phyloP scores from a whole-genome alignment of 2,113 vertebrate genomes.

The Mixornis gularis region DNA sequence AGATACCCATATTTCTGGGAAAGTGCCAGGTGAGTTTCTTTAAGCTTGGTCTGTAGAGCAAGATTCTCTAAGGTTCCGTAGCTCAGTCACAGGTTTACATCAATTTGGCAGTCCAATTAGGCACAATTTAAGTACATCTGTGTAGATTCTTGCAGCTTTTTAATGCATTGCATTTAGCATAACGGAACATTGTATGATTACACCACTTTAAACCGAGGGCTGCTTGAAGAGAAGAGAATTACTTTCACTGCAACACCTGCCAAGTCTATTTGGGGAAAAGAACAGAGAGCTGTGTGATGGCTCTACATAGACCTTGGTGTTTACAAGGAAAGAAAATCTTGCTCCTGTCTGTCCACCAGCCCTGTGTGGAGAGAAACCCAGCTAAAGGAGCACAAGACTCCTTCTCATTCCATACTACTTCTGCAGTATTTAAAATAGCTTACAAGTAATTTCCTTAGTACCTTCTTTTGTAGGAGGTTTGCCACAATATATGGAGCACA shows the following conservation, averaged over 20 bases:
- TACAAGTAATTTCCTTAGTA: neutral
- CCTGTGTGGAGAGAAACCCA: neutral
- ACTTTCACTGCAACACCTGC: neutral
- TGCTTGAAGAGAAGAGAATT: neutral
- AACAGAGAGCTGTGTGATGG: neutral
- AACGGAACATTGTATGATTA: neutral
- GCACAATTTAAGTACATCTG: neutral
- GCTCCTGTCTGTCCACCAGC: neutral
- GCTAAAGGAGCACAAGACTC: neutral
- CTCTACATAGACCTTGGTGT: neutral
- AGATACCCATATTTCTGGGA: neutral
- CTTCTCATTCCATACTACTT: neutral
- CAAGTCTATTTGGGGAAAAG: neutral
- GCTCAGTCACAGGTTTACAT: neutral
- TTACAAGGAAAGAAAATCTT: neutral
- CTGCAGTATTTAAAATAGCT: neutral
- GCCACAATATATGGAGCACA: accelerated
- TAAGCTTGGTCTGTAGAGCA: neutral
- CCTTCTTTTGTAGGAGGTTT: neutral
- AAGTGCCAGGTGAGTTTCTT: neutral
- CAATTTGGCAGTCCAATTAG: neutral
- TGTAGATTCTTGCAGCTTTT: neutral
- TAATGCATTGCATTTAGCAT: neutral
- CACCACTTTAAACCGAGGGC: neutral
- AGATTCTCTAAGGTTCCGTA: neutral